Conservation (phyloP, 2,888 invertebrate species). For the Diarsia mendica region DNA sequence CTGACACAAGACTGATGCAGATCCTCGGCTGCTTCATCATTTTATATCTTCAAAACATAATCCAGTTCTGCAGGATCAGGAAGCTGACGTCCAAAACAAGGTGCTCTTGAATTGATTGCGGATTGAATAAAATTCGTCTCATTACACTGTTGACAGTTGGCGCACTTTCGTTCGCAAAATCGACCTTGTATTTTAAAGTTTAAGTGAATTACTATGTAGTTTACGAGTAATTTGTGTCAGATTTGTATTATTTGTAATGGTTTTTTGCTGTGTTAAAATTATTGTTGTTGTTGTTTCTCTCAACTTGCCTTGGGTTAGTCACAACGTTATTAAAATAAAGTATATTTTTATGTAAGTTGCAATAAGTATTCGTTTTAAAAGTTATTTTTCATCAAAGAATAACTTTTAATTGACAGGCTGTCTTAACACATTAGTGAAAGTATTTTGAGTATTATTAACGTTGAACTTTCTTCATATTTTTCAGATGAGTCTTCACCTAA, state of each 20-base stretch:
- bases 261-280: constrained; percentile 11
- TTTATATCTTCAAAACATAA: constrained; percentile 73
- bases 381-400: neutral
- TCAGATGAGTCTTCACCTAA: too few relatives aligned
- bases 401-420: neutral
- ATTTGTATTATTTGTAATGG: constrained; percentile 6
- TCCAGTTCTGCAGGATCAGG: constrained; percentile 67
- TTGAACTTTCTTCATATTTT: neutral
- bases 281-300: constrained; percentile 6
- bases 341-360: neutral
- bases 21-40: constrained; percentile 56
- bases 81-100: constrained; percentile 58
- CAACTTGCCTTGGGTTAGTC: neutral
- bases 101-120: constrained; percentile 60
- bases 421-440: neutral
- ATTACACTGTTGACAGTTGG: constrained; percentile 33
- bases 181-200: constrained; percentile 56
- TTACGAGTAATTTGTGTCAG: constrained; percentile 12
- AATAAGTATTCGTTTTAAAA: too few relatives aligned
- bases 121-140: constrained; percentile 57
- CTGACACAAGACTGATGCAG: constrained; percentile 73
- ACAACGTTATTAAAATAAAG: neutral
- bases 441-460: neutral
- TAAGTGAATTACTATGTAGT: constrained; percentile 37
- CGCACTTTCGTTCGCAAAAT: constrained; percentile 48